These are phyloP conservation scores for Pterocles burchelli DNA, from an alignment of 2,113 vertebrate genomes.

Conservation along the genomic window DNA sequence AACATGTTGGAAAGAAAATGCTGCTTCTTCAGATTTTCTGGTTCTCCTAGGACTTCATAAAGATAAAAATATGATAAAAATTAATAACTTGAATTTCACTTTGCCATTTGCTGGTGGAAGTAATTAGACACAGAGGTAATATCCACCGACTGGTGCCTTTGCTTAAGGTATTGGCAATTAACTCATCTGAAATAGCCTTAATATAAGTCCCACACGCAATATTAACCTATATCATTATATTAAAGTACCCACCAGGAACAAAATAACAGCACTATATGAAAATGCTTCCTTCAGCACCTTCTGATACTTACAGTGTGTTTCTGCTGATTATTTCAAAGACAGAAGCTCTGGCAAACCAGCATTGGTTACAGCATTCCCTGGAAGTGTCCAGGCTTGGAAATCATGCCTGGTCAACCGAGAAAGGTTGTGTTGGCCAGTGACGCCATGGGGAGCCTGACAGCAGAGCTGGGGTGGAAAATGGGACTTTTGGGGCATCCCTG, in stretches of 20 bases:
- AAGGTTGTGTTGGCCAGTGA: neutral
- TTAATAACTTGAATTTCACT: neutral
- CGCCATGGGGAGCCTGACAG: neutral
- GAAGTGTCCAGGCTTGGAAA: neutral
- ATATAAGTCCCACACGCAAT: neutral
- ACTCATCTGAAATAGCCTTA: neutral
- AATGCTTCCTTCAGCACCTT: neutral
- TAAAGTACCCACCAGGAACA: neutral
- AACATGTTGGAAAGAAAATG: neutral
- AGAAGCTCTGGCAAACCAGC: neutral
- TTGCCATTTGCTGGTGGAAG: neutral
- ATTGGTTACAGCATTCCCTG: neutral
- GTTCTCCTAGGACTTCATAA: neutral
- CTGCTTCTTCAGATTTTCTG: neutral
- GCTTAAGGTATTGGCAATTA: neutral
- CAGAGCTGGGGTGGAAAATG: neutral
- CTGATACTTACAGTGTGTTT: neutral
- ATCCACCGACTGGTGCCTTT: neutral
- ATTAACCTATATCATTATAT: neutral
- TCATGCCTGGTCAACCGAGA: neutral
- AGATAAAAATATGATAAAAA: neutral
- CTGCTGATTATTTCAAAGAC: neutral
- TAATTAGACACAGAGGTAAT: neutral
- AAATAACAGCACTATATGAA: neutral
- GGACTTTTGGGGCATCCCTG: neutral